phyloP scores from a whole-genome alignment of 2,888 invertebrate genomes.

The Aethes cnicana region DNA sequence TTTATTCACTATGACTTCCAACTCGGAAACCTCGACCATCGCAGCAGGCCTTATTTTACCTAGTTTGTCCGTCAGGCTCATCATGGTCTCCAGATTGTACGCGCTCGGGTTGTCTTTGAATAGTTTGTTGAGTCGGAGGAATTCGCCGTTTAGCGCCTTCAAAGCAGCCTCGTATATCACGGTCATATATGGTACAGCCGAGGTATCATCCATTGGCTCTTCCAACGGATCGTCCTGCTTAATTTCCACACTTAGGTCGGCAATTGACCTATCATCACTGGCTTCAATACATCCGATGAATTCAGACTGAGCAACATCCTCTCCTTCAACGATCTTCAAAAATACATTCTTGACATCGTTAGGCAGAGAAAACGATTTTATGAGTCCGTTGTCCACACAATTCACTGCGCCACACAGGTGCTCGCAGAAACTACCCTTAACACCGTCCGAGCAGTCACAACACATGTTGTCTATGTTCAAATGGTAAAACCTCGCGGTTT shows the following conservation, averaged over 20 bases:
- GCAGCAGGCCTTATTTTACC: constrained; percentile 43
- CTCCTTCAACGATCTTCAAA: background rate
- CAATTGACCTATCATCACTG: constrained; percentile 21
- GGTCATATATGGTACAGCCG: constrained; percentile 23
- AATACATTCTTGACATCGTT: constrained; percentile 29
- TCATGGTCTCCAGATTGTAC: constrained; percentile 45
- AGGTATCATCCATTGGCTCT: constrained; percentile 8
- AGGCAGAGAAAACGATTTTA: constrained; percentile 21
- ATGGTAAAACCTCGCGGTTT: constrained; percentile 25
- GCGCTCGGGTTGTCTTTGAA: constrained; percentile 45
- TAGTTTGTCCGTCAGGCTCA: constrained; percentile 41
- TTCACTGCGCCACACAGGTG: constrained; percentile 43
- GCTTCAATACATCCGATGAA: background rate
- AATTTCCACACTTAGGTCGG: constrained; percentile 33
- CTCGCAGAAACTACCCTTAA: constrained; percentile 42
- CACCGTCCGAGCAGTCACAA: constrained; percentile 45
- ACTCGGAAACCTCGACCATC: constrained; percentile 34
- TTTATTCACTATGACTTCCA: constrained; percentile 33
- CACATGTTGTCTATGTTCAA: constrained; percentile 44
- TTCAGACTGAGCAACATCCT: background rate
- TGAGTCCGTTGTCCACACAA: constrained; percentile 29
- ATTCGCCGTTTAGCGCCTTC: constrained; percentile 43
- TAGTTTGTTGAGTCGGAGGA: constrained; percentile 42
- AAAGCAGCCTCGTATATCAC: constrained; percentile 37
- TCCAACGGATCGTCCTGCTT: constrained; percentile 39